These are phyloP conservation scores for Triplophysa yarkandensis DNA, from an alignment of 2,797 vertebrate species.

Conservation along the genomic window DNA sequence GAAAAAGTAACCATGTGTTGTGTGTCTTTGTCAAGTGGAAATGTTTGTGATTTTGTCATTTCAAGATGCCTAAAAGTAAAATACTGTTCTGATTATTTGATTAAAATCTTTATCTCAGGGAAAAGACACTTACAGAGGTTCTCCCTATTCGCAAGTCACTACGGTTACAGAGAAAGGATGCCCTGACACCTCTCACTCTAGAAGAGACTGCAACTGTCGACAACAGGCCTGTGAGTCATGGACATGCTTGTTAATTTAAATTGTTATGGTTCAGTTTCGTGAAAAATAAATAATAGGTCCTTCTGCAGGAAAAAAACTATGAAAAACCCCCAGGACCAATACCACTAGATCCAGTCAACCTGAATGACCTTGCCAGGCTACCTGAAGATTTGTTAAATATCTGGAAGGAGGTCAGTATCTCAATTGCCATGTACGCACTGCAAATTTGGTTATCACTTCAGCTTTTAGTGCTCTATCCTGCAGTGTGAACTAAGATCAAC, in stretches of 20 bases:
- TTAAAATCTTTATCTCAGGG: constrained; percentile 52
- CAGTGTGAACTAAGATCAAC: too few relatives aligned
- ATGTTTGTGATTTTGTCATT: neutral
- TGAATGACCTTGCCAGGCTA: constrained; percentile 56
- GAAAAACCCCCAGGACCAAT: constrained; percentile 76
- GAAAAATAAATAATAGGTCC: neutral
- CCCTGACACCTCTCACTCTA: constrained; percentile 41
- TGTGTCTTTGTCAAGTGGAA: neutral
- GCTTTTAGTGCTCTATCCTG: too few relatives aligned
- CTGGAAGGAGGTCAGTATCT: constrained; percentile 73
- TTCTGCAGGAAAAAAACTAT: constrained; percentile 9
- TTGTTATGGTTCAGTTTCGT: neutral
- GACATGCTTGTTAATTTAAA: neutral
- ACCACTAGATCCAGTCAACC: constrained; percentile 74
- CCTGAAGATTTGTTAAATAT: constrained; percentile 71
- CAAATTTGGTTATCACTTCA: too few relatives aligned
- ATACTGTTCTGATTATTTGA: neutral
- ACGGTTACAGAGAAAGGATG: constrained; percentile 77
- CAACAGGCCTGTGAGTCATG: constrained; percentile 41
- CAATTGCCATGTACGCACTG: neutral
- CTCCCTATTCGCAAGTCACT: constrained; percentile 79
- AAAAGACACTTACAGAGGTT: constrained; percentile 60
- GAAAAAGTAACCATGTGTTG: constrained; percentile 59
- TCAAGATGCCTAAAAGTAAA: neutral
- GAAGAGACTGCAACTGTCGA: neutral